Base-by-base conservation (phyloP, 2,113 vertebrate species). In the Dascyllus trimaculatus region DNA sequence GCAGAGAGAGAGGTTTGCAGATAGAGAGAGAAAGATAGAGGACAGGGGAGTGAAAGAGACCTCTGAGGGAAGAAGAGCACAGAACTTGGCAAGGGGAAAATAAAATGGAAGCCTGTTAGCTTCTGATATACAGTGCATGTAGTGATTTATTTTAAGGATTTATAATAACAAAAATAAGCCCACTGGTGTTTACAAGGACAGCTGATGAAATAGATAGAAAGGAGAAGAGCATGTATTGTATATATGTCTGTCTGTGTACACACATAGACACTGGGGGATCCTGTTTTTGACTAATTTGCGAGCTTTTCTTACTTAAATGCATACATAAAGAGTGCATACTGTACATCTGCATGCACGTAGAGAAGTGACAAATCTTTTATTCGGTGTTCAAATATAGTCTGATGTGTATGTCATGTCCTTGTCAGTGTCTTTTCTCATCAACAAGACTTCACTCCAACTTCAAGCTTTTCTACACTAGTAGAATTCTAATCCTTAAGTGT, bases 331-430 rank as follows among this genome's bases (percentile, higher is more conserved):
- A 32, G 1, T 24, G 32, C 60, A 61, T 63, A 61, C 10, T 22
- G 26, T 58, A 21, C 38, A 70, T 68, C 66, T 26, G n/a, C 14
- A 62, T 73, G 59, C n/a, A 63, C 35, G 68, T 56, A 25, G 8
- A 81, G 45, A 68, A 68, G 68, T 61, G 54, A 60, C 76, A 82
- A 66, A 75, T 72, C 70, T 69, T 62, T 76, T 57, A 72, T 78
- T 83, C 60, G 5, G 1, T 60, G 59, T 86, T 82, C 71, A 86
- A 84, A 88, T 84, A 43, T 24, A 35, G 52, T 45, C 48, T 53
- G 74, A 61, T 75, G 66, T 60, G 67, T 64, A 43, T 71, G 60
- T 71, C 77, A 78, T 84, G 82, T 84, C 83, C 81, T 86, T 85
- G 74, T 81, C 82, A 62, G 40, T 66, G 71, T 80, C 78, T 84